Percentiles rank a stretch among this genome's conserved stretches.
These are phyloP conservation scores for Gonocerus acuteangulatus DNA, from an alignment of 2,888 invertebrate species.

Conservation along the genomic window DNA sequence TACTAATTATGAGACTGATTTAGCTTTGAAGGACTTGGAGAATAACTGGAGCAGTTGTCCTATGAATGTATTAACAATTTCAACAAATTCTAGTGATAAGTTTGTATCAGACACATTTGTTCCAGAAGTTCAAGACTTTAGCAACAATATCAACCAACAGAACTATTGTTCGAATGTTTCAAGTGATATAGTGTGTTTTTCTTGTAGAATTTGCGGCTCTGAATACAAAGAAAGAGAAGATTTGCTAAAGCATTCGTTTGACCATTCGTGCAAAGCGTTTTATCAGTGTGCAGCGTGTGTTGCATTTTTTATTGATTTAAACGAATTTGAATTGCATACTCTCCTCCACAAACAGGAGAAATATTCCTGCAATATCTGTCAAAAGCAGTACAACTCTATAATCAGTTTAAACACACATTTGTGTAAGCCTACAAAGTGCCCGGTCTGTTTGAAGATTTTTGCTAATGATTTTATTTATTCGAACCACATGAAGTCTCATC, in stretches of 20 bases:
- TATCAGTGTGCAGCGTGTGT: conserved; percentile 35
- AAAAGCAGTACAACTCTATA: not conserved
- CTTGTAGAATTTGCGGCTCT: conserved; percentile 33
- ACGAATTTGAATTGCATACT: conserved; percentile 32
- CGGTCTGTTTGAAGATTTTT: conserved; percentile 32
- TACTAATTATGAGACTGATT: no score
- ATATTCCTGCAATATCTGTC: conserved; percentile 1
- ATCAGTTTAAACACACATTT: not conserved
- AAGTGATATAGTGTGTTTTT: not conserved
- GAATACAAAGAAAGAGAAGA: conserved; percentile 29
- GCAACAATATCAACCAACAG: no score
- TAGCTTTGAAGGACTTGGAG: no score
- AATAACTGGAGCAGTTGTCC: no score
- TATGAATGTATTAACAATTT: no score
- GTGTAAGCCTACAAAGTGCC: conserved; percentile 23
- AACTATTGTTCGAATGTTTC: no score
- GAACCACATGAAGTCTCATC: not conserved
- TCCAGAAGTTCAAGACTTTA: no score
- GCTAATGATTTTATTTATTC: conserved; percentile 22
- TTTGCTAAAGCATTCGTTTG: conserved; percentile 33
- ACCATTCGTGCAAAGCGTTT: conserved; percentile 31
- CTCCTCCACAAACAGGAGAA: not conserved
- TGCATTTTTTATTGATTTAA: conserved; percentile 24
- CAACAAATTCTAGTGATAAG: no score
- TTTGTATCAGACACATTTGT: no score